Base-by-base conservation (phyloP, 1,140 invertebrate species). In the Camponotus pennsylvanicus region DNA sequence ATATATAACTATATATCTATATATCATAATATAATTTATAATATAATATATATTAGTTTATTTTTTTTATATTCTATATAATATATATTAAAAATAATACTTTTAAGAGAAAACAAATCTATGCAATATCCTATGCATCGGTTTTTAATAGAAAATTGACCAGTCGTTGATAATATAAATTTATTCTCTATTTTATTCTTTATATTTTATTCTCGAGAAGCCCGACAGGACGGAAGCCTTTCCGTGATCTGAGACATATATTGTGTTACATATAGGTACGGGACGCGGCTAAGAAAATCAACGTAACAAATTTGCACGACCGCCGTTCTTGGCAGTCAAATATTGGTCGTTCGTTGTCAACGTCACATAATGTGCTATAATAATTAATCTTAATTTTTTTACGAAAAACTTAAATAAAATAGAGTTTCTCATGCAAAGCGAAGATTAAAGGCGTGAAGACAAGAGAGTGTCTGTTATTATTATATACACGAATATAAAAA, bases 181-280 rank as follows among this genome's bases (percentile, higher is more conserved):
- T 84, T 80, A 86, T 77, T 27, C 27, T 27, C 27, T 27, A 27
- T 27, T 27, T 27, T 27, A 27, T 27, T 27, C 27, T 27, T 27
- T 27, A 27, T 27, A 27, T 27, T 27, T 27, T 27, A 52, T 69
- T 55, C 5, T 63, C 15, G 64, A 66, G 90, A 87, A 89, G 79
- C 89, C 83, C 52, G 49, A 55, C 79, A 89, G 45, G 21, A 32
- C 66, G 78, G 90, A 91, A 91, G 66, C 90, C 88, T 64, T 86
- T 79, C 52, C 11, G 9, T 13, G 37, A 63, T 77, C 59, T 27
- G 21, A 52, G 45, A n/a, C 49, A 9, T 52, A 76, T 87, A 90
- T 91, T 70, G 71, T 11, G 59, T 91, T 91, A 91, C 90, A 2
- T 45, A 55, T 37, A 55, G 61, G 64, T 84, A 85, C 42, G 49